Base-by-base conservation (phyloP, 1,140 invertebrate genomes). In the Ruditapes philippinarum region DNA sequence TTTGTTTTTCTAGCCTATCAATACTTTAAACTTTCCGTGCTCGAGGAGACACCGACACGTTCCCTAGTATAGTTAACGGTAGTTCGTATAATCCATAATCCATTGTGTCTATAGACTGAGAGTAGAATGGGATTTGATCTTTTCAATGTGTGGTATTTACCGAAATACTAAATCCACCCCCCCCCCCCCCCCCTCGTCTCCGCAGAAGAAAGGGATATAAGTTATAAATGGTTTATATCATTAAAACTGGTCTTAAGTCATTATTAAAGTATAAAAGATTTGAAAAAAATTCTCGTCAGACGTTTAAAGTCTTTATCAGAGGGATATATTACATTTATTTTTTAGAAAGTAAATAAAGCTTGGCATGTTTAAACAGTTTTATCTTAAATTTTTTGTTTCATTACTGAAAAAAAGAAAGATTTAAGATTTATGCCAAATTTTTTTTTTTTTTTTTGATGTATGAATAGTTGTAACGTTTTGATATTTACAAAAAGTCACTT, bases 71-170 rank as follows among this genome's bases (percentile, higher is more conserved):
- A 70, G 36, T 31, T 79, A 38, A 51, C 76, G 45, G 79, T 81
- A 62, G 79, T 45, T 25, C 7, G 36, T n/a, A 60, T 81, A 74
- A 84, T 49, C 82, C 49, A 49, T 84, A 84, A 84, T 84, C 82
- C 82, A 73, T 84, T 84, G 82, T 84, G 49, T 51, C 25, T 38
- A 51, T 54, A 84, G 42, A 12, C 5, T 12, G 73, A 70, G 70
- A 54, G 49, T 19, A 28, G 9, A 42, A 22, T 1, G 22, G 42
- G 49, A 49, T 84, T 73, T 73, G 65, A 70, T 70, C 33, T 38
- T 57, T 70, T 38, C 65, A 70, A 38, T 19, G 33, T n/a, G 65
- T 38, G 36, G 14, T 70, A 70, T 70, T 70, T 70, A 14, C 33
- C 65, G 2, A 70, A 62, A 25, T 40, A 38, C 33, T 38, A 70